A percentile compares a stretch with the other conserved stretches of the same genome.
Evolutionary conservation across 2,113 vertebrate species (phyloP).

Genomic region (Strigops habroptila): DNA sequence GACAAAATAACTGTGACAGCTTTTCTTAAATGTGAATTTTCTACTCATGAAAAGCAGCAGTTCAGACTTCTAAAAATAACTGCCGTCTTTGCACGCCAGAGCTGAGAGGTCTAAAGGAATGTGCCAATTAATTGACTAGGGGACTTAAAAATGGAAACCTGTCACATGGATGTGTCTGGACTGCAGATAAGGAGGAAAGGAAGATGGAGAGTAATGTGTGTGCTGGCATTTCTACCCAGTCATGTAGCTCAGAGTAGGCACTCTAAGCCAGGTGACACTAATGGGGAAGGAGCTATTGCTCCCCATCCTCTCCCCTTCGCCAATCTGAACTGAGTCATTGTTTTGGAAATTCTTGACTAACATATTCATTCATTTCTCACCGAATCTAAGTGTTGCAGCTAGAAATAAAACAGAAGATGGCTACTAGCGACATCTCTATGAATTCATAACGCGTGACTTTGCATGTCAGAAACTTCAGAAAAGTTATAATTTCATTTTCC

Average conservation of each 20-base stretch:
- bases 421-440: background rate
- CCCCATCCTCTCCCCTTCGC: background rate
- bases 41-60: background rate
- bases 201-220: background rate
- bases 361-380: slow-evolving; percentile 38
- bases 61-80: slow-evolving; percentile 20
- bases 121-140: slow-evolving; percentile 31
- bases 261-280: slow-evolving; percentile 7
- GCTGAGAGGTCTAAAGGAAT: background rate
- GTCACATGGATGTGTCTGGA: background rate
- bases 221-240: background rate
- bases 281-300: background rate
- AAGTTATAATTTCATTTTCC: slow-evolving; percentile 36
- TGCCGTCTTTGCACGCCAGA: background rate
- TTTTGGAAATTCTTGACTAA: slow-evolving; percentile 48
- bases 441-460: background rate
- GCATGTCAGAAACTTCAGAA: background rate
- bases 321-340: slow-evolving; percentile 27
- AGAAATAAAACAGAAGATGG: slow-evolving; percentile 38
- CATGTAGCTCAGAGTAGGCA: background rate
- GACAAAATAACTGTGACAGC: background rate
- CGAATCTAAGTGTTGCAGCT: slow-evolving; percentile 3
- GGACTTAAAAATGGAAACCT: slow-evolving; percentile 22
- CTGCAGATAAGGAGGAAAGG: background rate
- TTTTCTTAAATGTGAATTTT: slow-evolving; percentile 1